These are phyloP conservation scores for Microtus ochrogaster DNA, from an alignment of 2,113 vertebrate species.

Conservation along the genomic window DNA sequence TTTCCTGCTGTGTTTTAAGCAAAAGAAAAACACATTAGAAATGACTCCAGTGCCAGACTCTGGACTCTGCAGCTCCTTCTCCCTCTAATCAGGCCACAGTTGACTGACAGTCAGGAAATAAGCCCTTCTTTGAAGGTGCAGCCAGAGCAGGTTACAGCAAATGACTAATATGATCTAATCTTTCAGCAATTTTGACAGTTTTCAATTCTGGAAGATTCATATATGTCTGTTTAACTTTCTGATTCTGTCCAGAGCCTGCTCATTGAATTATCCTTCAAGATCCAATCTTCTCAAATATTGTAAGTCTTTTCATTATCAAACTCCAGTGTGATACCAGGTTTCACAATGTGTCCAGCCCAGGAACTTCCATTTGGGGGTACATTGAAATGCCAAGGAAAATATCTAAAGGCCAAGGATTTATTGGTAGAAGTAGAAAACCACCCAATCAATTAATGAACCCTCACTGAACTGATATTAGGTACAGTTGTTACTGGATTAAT, in stretches of 20 bases:
- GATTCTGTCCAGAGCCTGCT: conserved; percentile 56
- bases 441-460: conserved; percentile 66
- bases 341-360: background rate
- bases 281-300: conserved; percentile 69
- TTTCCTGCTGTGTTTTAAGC: conserved; percentile 68
- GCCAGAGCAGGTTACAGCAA: conserved; percentile 57
- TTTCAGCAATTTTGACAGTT: conserved; percentile 69
- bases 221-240: conserved; percentile 71
- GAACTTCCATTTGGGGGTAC: conserved; percentile 30
- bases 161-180: conserved; percentile 74
- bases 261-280: conserved; percentile 73
- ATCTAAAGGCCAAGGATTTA: background rate
- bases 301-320: conserved; percentile 67
- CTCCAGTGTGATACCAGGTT: conserved; percentile 44
- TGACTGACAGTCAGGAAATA: conserved; percentile 75
- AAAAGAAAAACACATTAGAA: conserved; percentile 70
- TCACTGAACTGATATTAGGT: conserved; percentile 40
- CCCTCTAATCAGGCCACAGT: conserved; percentile 65
- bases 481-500: conserved; percentile 35
- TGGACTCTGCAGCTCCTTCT: conserved; percentile 62
- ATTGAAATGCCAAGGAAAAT: conserved; percentile 54
- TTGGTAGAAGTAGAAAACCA: conserved; percentile 19
- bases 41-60: conserved; percentile 34
- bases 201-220: conserved; percentile 73
- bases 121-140: conserved; percentile 71